Evolutionary conservation across 2,797 vertebrate species (phyloP).

Genomic region (Malurus splendens): DNA sequence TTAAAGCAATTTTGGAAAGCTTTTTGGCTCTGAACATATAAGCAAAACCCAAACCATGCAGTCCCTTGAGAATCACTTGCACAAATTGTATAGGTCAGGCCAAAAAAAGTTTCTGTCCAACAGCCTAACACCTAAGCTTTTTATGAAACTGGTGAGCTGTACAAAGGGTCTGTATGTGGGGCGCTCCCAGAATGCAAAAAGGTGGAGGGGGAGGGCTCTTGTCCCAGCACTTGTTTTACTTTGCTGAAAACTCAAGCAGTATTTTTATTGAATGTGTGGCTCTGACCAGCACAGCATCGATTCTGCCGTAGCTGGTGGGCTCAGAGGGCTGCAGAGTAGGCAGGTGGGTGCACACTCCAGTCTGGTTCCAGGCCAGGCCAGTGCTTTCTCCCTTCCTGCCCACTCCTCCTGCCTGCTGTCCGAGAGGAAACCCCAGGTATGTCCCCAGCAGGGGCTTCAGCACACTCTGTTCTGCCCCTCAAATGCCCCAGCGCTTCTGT

Average conservation of each 20-base stretch:
- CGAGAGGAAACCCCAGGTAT: accelerated
- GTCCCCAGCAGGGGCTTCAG: not conserved
- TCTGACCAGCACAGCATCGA: not conserved
- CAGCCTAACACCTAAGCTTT: constrained; percentile 70
- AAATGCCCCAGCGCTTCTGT: accelerated
- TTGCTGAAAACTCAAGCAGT: not conserved
- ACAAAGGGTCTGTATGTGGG: constrained; percentile 8
- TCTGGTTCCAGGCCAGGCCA: not conserved
- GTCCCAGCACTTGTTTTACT: not conserved
- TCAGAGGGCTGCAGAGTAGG: not conserved
- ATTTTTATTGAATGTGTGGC: not conserved
- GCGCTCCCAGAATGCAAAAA: not conserved
- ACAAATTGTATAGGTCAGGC: constrained; percentile 58
- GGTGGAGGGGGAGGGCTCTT: not conserved
- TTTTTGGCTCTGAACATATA: constrained; percentile 50
- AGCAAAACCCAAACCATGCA: constrained; percentile 51
- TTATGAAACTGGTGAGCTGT: constrained; percentile 58
- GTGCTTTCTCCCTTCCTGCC: not conserved
- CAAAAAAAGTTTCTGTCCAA: constrained; percentile 70
- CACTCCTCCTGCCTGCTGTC: accelerated
- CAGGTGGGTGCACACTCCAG: accelerated
- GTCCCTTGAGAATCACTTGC: constrained; percentile 58
- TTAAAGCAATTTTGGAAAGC: constrained; percentile 66
- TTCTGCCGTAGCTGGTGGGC: not conserved
- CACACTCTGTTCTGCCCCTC: not conserved